Evolutionary conservation across 2,113 vertebrate genomes (phyloP).

Genomic region (Hyaena hyaena): DNA sequence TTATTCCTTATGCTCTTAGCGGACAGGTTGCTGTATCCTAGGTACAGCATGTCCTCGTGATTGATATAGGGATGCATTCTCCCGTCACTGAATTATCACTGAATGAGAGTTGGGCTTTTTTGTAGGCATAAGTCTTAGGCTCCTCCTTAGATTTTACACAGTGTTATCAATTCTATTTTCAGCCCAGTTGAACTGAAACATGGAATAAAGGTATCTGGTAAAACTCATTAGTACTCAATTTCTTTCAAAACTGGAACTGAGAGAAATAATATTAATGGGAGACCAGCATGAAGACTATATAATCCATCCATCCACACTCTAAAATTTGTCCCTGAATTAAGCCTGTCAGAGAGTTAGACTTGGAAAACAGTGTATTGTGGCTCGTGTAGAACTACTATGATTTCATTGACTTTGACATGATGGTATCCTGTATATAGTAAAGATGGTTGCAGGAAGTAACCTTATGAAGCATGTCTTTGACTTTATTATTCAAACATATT

Average conservation of each 20-base stretch:
- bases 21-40: not conserved
- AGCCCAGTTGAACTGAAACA: not conserved
- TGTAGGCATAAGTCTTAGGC: not conserved
- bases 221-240: not conserved
- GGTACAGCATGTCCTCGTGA: not conserved
- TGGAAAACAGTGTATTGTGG: not conserved
- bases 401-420: not conserved
- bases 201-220: not conserved
- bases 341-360: not conserved
- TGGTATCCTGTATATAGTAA: not conserved
- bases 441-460: not conserved
- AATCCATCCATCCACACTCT: not conserved
- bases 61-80: not conserved
- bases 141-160: not conserved
- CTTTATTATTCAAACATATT: slow-evolving; percentile 22
- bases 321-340: not conserved
- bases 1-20: not conserved
- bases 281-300: not conserved
- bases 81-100: not conserved
- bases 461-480: not conserved
- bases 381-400: not conserved
- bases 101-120: not conserved
- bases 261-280: not conserved
- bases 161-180: not conserved
- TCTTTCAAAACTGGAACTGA: not conserved